Evolutionary conservation across 2,888 invertebrate species (phyloP).

Genomic region (Dryobotodes eremita): DNA sequence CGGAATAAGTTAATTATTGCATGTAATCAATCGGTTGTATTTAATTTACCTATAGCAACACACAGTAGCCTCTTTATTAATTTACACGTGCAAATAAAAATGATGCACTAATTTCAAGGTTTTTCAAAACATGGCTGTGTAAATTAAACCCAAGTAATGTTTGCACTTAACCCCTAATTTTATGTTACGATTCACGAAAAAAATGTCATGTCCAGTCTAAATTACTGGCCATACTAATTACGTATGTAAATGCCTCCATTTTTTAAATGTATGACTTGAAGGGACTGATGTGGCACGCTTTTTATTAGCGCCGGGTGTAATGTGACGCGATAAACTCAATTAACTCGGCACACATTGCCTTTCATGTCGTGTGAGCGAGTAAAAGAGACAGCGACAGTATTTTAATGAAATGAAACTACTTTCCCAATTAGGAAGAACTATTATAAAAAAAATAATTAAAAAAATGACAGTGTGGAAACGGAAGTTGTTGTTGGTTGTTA

Average conservation of each 20-base stretch:
- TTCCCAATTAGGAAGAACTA: conserved; percentile 28
- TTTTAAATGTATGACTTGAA: conserved; percentile 49
- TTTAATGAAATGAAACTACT: conserved; percentile 27
- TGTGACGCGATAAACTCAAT: conserved; percentile 59
- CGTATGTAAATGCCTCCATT: conserved; percentile 48
- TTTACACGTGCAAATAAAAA: not conserved
- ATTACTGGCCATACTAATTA: conserved; percentile 39
- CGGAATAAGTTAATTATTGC: conserved; percentile 11
- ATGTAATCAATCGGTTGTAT: not conserved
- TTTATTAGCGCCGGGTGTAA: conserved; percentile 51
- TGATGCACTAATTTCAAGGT: not conserved
- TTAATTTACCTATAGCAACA: not conserved
- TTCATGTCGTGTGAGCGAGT: conserved; percentile 27
- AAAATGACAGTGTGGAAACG: conserved; percentile 3
- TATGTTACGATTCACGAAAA: conserved; percentile 32
- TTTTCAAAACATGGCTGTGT: not conserved
- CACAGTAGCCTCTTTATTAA: not conserved
- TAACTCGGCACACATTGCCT: conserved; percentile 53
- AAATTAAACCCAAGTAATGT: conserved; percentile 31
- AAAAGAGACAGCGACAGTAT: conserved; percentile 44
- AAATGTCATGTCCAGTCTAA: conserved; percentile 32
- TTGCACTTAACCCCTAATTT: conserved; percentile 31
- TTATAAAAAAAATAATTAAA: conserved; percentile 23
- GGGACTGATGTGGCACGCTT: conserved; percentile 37
- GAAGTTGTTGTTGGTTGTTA: conserved; percentile 38